phyloP scores from a whole-genome alignment of 2,888 invertebrate species.

The Pristionchus arcanus region DNA sequence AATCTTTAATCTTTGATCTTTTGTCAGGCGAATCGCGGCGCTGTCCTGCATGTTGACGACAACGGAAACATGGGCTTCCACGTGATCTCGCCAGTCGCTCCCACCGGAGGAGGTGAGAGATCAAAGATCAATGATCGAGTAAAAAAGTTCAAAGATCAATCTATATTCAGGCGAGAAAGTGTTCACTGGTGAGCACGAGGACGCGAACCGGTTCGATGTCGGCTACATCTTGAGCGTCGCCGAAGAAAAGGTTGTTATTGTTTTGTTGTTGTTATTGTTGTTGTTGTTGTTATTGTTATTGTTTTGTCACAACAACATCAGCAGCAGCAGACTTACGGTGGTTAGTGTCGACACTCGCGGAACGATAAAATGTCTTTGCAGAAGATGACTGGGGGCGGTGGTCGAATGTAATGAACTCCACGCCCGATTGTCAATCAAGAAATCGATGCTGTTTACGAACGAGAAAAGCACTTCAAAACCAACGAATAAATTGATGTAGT shows the following conservation, averaged over 20 bases:
- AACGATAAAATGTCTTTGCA: too few species aligned
- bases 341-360: too few species aligned
- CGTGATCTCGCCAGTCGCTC: background rate
- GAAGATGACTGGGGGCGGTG: too few species aligned
- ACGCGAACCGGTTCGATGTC: background rate
- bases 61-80: background rate
- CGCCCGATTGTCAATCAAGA: background rate
- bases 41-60: background rate
- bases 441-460: constrained; percentile 5
- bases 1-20: background rate
- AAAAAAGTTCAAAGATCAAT: background rate
- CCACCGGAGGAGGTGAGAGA: background rate
- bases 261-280: background rate
- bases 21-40: constrained; percentile 5
- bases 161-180: background rate
- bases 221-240: background rate
- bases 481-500: constrained; percentile 11
- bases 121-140: too few species aligned
- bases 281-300: background rate
- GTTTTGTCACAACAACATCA: too few species aligned
- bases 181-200: background rate
- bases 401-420: too few species aligned
- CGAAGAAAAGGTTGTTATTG: background rate
- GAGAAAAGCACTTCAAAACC: background rate
- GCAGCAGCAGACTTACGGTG: too few species aligned